These are phyloP conservation scores for Autographa pulchrina DNA, from an alignment of 2,888 invertebrate genomes.

Conservation along the genomic window DNA sequence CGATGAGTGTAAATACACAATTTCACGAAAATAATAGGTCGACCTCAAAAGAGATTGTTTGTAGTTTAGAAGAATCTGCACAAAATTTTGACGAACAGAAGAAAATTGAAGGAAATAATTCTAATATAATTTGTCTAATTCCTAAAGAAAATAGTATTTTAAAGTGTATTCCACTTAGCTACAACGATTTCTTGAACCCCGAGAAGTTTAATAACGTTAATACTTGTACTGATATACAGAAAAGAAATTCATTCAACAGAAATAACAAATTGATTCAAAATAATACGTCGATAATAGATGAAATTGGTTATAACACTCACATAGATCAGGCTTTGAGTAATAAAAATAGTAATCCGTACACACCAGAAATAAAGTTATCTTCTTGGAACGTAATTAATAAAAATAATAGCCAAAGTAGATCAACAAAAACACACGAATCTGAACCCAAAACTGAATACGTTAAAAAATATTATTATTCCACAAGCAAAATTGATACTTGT, in stretches of 20 bases:
- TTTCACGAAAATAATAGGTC: not conserved
- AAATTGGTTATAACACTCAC: not conserved
- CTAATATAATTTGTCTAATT: not conserved
- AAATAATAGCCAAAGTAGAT: not conserved
- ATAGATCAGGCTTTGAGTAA: not conserved
- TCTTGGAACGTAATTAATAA: constrained; percentile 9
- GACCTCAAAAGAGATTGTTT: not conserved
- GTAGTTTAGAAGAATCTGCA: not conserved
- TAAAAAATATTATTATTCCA: constrained; percentile 68
- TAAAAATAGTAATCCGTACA: not conserved
- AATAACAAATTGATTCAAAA: not conserved
- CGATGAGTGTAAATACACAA: not conserved
- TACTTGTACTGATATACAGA: not conserved
- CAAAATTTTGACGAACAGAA: not conserved
- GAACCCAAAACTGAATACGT: constrained; percentile 41
- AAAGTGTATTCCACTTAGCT: not conserved
- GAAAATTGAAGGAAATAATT: not conserved
- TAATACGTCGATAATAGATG: not conserved
- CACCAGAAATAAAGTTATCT: not conserved
- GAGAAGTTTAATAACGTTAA: not conserved
- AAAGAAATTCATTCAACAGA: not conserved
- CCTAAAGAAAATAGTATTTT: not conserved
- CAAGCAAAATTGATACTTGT: constrained; percentile 70
- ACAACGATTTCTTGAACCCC: not conserved
- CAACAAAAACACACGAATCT: not conserved